A percentile compares a stretch with the other conserved stretches of the same genome.
Conservation (phyloP, 2,113 vertebrate species). For the Petrocephalus microphthalmus region DNA sequence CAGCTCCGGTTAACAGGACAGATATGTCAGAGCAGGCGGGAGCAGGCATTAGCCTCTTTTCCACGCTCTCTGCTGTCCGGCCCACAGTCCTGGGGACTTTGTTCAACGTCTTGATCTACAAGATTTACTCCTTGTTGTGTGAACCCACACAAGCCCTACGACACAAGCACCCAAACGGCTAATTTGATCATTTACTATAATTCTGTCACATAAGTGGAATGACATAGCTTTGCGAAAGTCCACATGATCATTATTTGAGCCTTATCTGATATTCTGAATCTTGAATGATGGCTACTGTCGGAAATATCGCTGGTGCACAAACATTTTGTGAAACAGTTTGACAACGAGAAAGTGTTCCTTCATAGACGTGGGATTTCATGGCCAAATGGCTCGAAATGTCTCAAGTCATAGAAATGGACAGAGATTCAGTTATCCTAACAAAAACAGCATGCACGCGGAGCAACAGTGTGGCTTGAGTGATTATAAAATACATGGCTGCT, state of each 20-base stretch:
- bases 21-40: slow-evolving; percentile 66
- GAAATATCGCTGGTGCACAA: not conserved
- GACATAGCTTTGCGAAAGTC: not conserved
- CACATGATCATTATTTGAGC: not conserved
- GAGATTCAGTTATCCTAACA: not conserved
- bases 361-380: not conserved
- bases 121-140: not conserved
- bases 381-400: not conserved
- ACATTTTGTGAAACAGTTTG: not conserved
- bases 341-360: not conserved
- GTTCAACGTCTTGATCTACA: not conserved
- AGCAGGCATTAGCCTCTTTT: slow-evolving; percentile 17
- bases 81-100: not conserved
- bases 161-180: not conserved
- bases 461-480: not conserved
- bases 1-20: slow-evolving; percentile 83
- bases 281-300: not conserved
- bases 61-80: not conserved
- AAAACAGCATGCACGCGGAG: not conserved
- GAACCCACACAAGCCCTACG: not conserved
- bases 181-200: not conserved
- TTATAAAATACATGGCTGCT: not conserved
- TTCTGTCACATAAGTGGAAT: not conserved
- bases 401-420: not conserved
- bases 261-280: not conserved